Conservation (phyloP, 2,888 invertebrate genomes). For the Acheta domesticus region DNA sequence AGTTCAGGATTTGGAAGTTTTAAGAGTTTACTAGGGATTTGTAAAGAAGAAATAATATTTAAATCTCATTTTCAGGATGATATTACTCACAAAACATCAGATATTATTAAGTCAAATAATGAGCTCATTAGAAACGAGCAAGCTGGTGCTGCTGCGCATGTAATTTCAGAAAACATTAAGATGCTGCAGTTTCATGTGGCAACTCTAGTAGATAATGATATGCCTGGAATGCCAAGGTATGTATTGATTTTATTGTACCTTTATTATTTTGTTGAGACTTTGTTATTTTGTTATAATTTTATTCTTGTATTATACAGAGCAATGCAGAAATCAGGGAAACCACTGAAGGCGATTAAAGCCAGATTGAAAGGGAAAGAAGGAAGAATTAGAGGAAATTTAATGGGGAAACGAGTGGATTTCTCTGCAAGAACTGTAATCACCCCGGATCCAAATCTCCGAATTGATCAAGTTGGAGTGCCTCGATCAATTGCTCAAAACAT, state of each 20-base stretch:
- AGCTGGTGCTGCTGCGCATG: conserved; percentile 95
- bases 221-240: conserved; percentile 91
- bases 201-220: conserved; percentile 96
- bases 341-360: conserved; percentile 95
- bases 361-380: conserved; percentile 98
- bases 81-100: conserved; percentile 96
- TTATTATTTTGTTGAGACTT: background rate
- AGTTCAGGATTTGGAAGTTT: no score
- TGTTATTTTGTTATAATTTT: background rate
- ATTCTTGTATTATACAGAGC: conserved; percentile 59
- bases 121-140: conserved; percentile 93
- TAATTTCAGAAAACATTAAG: conserved; percentile 93
- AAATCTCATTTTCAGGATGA: conserved; percentile 71
- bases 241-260: background rate
- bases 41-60: no score
- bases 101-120: conserved; percentile 97
- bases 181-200: conserved; percentile 98
- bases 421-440: conserved; percentile 98
- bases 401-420: conserved; percentile 99
- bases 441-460: conserved; percentile 90
- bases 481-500: conserved; percentile 97
- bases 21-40: no score
- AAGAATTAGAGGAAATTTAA: conserved; percentile 96
- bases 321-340: conserved; percentile 98
- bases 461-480: conserved; percentile 97